phyloP scores from a whole-genome alignment of 2,797 vertebrate genomes.

The Bradypus variegatus region DNA sequence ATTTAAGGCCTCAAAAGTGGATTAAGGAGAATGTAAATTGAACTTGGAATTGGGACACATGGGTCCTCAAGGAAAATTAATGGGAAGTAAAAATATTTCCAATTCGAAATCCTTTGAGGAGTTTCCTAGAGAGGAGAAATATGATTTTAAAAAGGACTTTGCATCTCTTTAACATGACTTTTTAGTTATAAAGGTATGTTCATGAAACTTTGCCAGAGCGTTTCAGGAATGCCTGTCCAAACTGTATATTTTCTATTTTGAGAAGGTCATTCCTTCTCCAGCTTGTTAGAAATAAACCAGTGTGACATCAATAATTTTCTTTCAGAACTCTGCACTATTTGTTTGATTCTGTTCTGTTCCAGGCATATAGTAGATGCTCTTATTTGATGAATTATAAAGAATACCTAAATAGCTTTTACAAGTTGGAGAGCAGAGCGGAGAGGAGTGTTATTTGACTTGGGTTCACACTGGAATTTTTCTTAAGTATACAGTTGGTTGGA shows the following conservation, averaged over 20 bases:
- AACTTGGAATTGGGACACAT: background rate
- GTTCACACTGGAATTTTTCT: slow-evolving; percentile 44
- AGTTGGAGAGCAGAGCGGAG: slow-evolving; percentile 13
- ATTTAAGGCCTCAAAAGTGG: background rate
- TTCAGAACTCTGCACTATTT: background rate
- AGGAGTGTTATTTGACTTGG: slow-evolving; percentile 44
- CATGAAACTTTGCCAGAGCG: background rate
- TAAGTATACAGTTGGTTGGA: slow-evolving; percentile 39
- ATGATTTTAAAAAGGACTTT: background rate
- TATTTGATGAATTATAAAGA: slow-evolving; percentile 4
- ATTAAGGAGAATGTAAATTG: background rate
- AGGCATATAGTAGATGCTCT: slow-evolving; percentile 20
- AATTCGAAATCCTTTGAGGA: slow-evolving; percentile 26
- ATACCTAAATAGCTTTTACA: slow-evolving; percentile 32
- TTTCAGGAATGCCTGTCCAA: slow-evolving; percentile 9
- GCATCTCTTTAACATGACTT: slow-evolving; percentile 8
- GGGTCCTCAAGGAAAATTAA: slow-evolving; percentile 14
- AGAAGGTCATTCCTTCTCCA: slow-evolving; percentile 32
- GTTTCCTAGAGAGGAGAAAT: slow-evolving; percentile 36
- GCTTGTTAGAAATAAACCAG: slow-evolving; percentile 40
- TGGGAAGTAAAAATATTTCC: slow-evolving; percentile 10
- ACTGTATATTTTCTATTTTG: slow-evolving; percentile 30
- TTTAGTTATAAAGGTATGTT: background rate
- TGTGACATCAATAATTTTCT: slow-evolving; percentile 17
- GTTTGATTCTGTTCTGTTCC: slow-evolving; percentile 38